Percentiles rank a stretch among this genome's conserved stretches.
Conservation (phyloP, 2,113 vertebrate genomes). For the Tor tambroides region DNA sequence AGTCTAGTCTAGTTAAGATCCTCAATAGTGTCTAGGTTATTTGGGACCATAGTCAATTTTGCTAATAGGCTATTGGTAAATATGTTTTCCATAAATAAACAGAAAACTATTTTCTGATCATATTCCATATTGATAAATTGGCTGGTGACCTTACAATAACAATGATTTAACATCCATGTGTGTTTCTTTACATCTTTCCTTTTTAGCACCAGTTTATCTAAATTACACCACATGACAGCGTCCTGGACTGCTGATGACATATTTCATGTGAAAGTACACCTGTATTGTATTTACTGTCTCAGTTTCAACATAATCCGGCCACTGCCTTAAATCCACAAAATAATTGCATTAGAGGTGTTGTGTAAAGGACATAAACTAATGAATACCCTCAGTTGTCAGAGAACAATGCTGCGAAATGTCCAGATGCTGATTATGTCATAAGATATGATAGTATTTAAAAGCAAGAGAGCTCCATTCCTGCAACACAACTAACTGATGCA, state of each 20-base stretch:
- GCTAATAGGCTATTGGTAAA: neutral
- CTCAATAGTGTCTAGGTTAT: neutral
- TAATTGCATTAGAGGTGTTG: neutral
- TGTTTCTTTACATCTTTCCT: neutral
- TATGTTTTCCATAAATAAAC: neutral
- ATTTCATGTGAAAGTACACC: slow-evolving; percentile 3
- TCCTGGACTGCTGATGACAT: neutral
- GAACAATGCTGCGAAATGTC: slow-evolving; percentile 41
- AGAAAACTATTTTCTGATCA: neutral
- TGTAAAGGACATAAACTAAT: slow-evolving; percentile 4
- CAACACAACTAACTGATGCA: slow-evolving; percentile 53
- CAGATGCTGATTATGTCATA: slow-evolving; percentile 57
- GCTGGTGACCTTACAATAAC: neutral
- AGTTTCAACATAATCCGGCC: neutral
- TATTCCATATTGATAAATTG: neutral
- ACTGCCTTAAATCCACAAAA: slow-evolving; percentile 13
- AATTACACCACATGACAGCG: neutral
- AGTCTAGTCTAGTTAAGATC: neutral
- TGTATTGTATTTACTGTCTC: neutral
- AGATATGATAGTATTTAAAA: slow-evolving; percentile 61
- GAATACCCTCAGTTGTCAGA: slow-evolving; percentile 30
- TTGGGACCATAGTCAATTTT: neutral
- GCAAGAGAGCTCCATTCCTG: neutral
- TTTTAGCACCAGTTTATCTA: neutral
- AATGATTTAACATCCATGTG: neutral